Evolutionary conservation across 2,797 vertebrate genomes (phyloP), one percentile per base, ranked within the genome.

Genomic region (Spinus olivaceus): DNA sequence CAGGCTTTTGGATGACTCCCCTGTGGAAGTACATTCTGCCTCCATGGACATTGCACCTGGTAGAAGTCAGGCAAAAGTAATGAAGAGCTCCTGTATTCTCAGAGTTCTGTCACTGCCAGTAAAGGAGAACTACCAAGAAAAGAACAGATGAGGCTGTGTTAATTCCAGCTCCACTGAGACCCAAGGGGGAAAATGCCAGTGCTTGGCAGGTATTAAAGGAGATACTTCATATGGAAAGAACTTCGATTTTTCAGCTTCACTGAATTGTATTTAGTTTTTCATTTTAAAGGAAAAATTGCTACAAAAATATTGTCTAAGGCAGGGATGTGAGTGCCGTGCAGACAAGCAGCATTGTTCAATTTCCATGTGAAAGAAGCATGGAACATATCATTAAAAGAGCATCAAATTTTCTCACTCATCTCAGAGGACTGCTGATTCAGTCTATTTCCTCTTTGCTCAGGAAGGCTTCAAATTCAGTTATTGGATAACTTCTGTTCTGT

Each of bases 401-500:
- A 91, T 90, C 33, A 69, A 8, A 72, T 90, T 94, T 92, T 90
- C 70, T 86, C 47, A 65, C 64, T 96, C 59, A 57, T 90, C 86
- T 90, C 86, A 78, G 74, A 86, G 56, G 80, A 89, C 41, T 88
- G 79, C 82, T 94, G 71, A 91, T 96, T 92, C 74, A 89, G 85
- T 95, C n/a, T 94, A 50, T 53, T 95, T 95, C 94, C 88, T 93
- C 78, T 97, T 86, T 91, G 63, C 44, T 93, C 63, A 65, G 86
- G 76, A 96, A 94, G 47, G 30, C 71, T 95, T 96, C 81, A 93
- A 18, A 92, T 94, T 81, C 85, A 72, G 33, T 82, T 73, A 82
- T 49, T 94, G 82, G 80, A 70, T 90, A 91, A 78, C 61, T 97
- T 96, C 95, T 94, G 88, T 86, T 95, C 81, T 94, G 59, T 92